Evolutionary conservation across 2,888 invertebrate genomes (phyloP), one percentile per base, ranked within the genome.

Genomic region (Nysson spinosus): DNA sequence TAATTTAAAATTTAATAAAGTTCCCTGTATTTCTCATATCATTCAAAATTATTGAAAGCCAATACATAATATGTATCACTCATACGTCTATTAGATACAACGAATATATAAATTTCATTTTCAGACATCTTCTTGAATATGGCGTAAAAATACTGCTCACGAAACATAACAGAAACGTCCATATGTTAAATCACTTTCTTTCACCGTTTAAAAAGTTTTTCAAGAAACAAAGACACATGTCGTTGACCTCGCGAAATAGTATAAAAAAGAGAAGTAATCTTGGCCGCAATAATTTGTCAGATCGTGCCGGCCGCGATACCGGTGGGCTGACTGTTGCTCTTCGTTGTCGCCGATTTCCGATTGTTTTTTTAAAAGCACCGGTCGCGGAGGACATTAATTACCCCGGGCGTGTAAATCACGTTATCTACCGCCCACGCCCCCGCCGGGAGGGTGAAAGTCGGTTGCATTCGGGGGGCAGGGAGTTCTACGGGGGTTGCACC

Each of bases 291-390:
- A 77, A 79, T 80, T 78, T 80, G 79, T 78, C 80, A 78, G 65
- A 43, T 62, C 55, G 57, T 54, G 60, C 54, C 73, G 69, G 57
- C 61, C 60, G 66, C 72, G 78, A 75, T 76, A 77, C 69, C 61
- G 63, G 62, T 62, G 67, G 66, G 63, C 75, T 70, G 73, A 71
- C 72, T 70, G 75, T 72, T 72, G 75, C 76, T 72, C 72, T 77
- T 77, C 73, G 78, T 76, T 74, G 79, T 83, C 79, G 80, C 76
- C 84, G 81, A 84, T 85, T 83, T 85, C 83, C 84, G 82, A 84
- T 83, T 81, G 80, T 79, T 80, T 79, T 76, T 77, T 78, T 73
- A 72, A 63, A 62, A 78, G 61, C 71, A 64, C 72, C 79, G 67
- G 62, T 66, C 68, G 70, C 67, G 69, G 67, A 75, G 78, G 74